phyloP scores from a whole-genome alignment of 2,888 invertebrate species.

The Oligia latruncula region DNA sequence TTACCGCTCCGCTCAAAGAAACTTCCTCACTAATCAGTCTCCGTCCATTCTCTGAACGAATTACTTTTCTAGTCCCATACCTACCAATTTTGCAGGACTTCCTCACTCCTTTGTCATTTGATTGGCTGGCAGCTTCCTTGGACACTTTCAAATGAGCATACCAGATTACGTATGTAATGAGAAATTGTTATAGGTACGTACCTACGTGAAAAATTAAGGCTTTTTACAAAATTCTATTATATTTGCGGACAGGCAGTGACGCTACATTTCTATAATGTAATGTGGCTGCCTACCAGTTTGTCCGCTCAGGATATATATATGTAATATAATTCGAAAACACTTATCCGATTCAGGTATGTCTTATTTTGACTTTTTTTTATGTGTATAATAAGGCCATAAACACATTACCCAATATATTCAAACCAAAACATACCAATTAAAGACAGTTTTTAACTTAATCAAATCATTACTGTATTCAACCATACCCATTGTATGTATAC shows the following conservation, averaged over 20 bases:
- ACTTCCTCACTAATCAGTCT: constrained; percentile 29
- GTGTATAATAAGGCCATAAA: not conserved
- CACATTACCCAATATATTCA: not conserved
- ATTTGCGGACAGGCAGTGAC: too few relatives aligned
- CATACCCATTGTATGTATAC: too few relatives aligned
- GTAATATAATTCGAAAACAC: not conserved
- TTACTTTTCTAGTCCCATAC: constrained; percentile 41
- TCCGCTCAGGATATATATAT: too few relatives aligned
- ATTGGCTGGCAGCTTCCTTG: constrained; percentile 41
- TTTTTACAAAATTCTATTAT: too few relatives aligned
- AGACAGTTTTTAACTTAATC: not conserved
- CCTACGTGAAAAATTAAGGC: not conserved
- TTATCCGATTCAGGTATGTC: not conserved
- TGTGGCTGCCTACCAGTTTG: not conserved
- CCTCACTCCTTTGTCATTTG: constrained; percentile 40
- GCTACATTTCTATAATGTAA: not conserved
- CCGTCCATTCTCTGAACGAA: constrained; percentile 30
- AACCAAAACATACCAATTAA: not conserved
- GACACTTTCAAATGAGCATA: constrained; percentile 38
- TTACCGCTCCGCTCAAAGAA: constrained; percentile 23
- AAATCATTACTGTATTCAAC: not conserved
- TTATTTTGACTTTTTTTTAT: not conserved
- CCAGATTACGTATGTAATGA: not conserved
- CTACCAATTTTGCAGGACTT: constrained; percentile 26
- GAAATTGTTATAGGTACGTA: not conserved